These are phyloP conservation scores for Parochlus steinenii DNA, from an alignment of 2,888 invertebrate genomes.

Conservation along the genomic window DNA sequence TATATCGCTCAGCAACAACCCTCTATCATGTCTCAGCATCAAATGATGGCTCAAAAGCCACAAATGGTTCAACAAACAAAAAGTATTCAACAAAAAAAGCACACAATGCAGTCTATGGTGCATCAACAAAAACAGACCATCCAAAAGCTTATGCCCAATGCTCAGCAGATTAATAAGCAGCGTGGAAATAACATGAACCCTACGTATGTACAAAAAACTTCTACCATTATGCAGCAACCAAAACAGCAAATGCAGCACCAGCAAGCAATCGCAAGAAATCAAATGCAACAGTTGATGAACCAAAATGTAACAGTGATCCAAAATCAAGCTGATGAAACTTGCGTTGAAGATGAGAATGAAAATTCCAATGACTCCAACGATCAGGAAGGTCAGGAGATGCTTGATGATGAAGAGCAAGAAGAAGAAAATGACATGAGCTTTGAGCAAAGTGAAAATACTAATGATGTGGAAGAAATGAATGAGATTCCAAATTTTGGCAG, in stretches of 20 bases:
- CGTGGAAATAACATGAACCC: too few species aligned
- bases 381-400: not conserved
- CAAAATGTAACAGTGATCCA: too few species aligned
- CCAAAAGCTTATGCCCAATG: too few species aligned
- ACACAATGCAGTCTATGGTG: conserved; percentile 1
- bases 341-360: conserved; percentile 7
- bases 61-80: conserved; percentile 4
- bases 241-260: too few species aligned
- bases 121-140: conserved; percentile 2
- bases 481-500: conserved; percentile 10
- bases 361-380: conserved; percentile 3
- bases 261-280: too few species aligned
- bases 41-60: conserved; percentile 2
- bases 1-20: too few species aligned
- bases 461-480: conserved; percentile 6
- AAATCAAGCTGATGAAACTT: too few species aligned
- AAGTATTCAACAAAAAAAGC: conserved; percentile 9
- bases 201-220: too few species aligned
- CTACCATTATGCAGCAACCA: too few species aligned
- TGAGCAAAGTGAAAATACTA: conserved; percentile 1
- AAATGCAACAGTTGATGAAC: too few species aligned
- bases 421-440: conserved; percentile 4
- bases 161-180: too few species aligned
- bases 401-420: conserved; percentile 5
- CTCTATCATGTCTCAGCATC: too few species aligned